Evolutionary conservation across 1,140 invertebrate genomes (phyloP), one percentile per base, ranked within the genome.

Genomic region (Euura lappo): DNA sequence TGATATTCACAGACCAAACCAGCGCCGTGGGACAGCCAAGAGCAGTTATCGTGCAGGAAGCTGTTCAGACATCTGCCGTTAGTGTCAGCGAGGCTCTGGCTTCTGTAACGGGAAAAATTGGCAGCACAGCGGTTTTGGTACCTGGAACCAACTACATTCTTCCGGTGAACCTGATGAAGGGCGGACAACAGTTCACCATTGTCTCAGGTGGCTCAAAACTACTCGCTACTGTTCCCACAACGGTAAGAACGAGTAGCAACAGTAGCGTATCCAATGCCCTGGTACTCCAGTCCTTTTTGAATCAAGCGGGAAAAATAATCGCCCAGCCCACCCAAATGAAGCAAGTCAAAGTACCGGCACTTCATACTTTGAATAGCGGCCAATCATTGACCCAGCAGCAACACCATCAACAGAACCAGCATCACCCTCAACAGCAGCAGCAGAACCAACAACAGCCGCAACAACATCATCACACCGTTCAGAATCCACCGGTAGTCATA

Each of bases 181-280:
- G 91, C 10, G 91, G 91, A 3, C 92, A 93, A 74, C 92, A 93
- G 73, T 92, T 93, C 68, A 91, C 92, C 0, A 92, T 93, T 66
- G 92, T 93, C 0, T 92, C 92, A 65, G 91, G 92, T 10, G 90
- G 90, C 0, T 91, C 91, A 4, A 93, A 93, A 79, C 85, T 93
- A 28, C 82, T 93, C 6, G 90, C 91, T 4, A 91, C 92, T 0
- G 88, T 91, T 2, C 90, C 91, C 0, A 89, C 91, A 42, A 89
- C 91, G 11, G 87, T 89, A 0, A 85, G 89, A 13, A 76, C 81
- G 2, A 69, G 80, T 3, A 79, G 81, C 0, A 77, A 76, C 6
- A 77, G 79, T 3, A 79, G 80, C 0, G 83, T 86, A 10, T 80
- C 87, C 0, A 90, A 90, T 72, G 83, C 90, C 60, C 78, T 91